phyloP scores from a whole-genome alignment of 2,888 invertebrate species.

The Thecophora atra region DNA sequence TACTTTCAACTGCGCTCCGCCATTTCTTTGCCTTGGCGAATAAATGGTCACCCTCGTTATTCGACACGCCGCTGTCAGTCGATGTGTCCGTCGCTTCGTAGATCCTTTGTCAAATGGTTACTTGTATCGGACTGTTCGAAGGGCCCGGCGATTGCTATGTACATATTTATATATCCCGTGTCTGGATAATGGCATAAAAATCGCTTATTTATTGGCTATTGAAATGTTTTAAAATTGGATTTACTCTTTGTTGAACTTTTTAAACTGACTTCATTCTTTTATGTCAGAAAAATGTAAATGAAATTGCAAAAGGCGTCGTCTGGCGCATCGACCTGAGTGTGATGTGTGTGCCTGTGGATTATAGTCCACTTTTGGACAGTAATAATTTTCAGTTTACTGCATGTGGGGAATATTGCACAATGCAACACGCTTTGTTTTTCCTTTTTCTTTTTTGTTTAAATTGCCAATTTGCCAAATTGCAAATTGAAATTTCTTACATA shows the following conservation, averaged over 20 bases:
- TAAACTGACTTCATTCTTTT: constrained; percentile 16
- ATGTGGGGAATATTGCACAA: too few species aligned
- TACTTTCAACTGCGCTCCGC: background rate
- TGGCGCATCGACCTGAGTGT: background rate
- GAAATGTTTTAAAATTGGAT: constrained; percentile 41
- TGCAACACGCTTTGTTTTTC: too few species aligned
- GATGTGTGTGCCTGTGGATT: too few species aligned
- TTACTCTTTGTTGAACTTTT: constrained; percentile 24
- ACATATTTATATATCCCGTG: too few species aligned
- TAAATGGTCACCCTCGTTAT: background rate
- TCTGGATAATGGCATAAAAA: background rate
- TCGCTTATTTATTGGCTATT: constrained; percentile 41
- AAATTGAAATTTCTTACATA: too few species aligned
- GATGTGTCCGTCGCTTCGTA: background rate
- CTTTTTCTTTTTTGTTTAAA: too few species aligned
- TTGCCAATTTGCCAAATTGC: too few species aligned
- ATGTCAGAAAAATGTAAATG: constrained; percentile 33
- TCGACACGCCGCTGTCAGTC: background rate
- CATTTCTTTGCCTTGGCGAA: background rate
- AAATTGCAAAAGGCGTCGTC: constrained; percentile 15
- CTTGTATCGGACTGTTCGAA: background rate
- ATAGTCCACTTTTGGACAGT: too few species aligned
- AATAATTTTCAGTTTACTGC: too few species aligned
- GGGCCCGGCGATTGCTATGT: too few species aligned
- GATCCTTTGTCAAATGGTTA: background rate